These are phyloP conservation scores for Adrianichthys oophorus DNA, from an alignment of 2,797 vertebrate species.

Conservation along the genomic window DNA sequence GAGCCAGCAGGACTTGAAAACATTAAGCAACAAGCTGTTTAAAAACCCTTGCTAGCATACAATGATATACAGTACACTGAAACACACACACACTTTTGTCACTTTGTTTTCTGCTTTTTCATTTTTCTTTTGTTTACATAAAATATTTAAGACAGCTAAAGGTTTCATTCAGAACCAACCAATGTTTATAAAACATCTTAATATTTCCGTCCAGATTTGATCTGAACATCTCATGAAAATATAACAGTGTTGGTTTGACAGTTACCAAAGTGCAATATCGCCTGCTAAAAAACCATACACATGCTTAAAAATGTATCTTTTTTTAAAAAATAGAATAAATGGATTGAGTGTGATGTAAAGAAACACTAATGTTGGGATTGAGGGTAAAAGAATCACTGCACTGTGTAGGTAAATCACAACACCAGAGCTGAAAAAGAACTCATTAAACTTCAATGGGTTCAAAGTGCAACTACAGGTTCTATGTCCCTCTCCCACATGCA, in stretches of 20 bases:
- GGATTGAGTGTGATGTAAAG: constrained; percentile 38
- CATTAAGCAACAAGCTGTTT: constrained; percentile 59
- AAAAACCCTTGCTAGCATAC: constrained; percentile 51
- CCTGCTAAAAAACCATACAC: constrained; percentile 49
- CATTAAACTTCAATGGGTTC: constrained; percentile 10
- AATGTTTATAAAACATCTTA: constrained; percentile 63
- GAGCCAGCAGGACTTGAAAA: constrained; percentile 61
- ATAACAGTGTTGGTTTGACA: constrained; percentile 65
- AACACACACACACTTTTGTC: constrained; percentile 30
- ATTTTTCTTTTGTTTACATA: constrained; percentile 44
- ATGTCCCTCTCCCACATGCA: background rate
- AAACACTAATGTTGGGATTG: constrained; percentile 18
- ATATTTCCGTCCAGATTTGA: constrained; percentile 54
- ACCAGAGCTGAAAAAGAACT: constrained; percentile 21
- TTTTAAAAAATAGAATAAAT: constrained; percentile 10
- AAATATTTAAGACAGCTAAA: constrained; percentile 74
- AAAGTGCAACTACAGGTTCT: constrained; percentile 28
- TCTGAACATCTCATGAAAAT: constrained; percentile 55
- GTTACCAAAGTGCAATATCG: constrained; percentile 60
- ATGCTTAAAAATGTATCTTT: constrained; percentile 9
- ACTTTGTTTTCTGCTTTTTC: constrained; percentile 7
- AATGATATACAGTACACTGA: constrained; percentile 50
- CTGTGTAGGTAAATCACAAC: constrained; percentile 19
- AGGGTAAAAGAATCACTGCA: constrained; percentile 14
- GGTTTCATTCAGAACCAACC: constrained; percentile 65